Percentiles rank a stretch among this genome's conserved stretches.
These are phyloP conservation scores for Boulengeromyrus knoepffleri DNA, from an alignment of 2,113 vertebrate species.

Conservation along the genomic window DNA sequence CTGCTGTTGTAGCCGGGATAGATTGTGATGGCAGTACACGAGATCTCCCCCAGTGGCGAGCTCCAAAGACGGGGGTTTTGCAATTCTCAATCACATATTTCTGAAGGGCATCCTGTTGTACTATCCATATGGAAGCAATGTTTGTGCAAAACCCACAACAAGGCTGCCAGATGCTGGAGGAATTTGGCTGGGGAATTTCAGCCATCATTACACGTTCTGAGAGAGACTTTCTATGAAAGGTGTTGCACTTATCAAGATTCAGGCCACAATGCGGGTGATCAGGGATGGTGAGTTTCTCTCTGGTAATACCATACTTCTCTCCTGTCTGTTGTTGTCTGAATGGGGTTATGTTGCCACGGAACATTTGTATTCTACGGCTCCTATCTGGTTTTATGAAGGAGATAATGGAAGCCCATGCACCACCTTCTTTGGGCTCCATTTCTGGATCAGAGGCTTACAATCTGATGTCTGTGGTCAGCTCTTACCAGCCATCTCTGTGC, in stretches of 20 bases:
- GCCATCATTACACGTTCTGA: neutral
- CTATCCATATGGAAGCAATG: neutral
- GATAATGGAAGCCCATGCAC: neutral
- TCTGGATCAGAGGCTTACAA: neutral
- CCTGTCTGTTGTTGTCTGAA: neutral
- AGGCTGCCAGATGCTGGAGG: neutral
- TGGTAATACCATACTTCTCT: no score
- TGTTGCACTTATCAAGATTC: neutral
- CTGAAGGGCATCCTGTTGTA: neutral
- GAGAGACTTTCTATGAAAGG: neutral
- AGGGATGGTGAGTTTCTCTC: no score
- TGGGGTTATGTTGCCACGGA: neutral
- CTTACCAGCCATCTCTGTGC: neutral
- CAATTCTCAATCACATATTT: neutral
- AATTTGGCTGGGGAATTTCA: conserved; percentile 4
- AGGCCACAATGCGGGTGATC: neutral
- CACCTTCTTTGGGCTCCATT: neutral
- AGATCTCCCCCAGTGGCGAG: neutral
- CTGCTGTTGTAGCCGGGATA: neutral
- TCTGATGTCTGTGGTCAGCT: neutral
- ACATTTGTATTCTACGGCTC: neutral
- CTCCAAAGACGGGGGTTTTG: neutral
- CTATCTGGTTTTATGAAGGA: neutral
- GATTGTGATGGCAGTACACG: neutral
- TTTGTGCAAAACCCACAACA: neutral